Evolutionary conservation across 2,113 vertebrate species (phyloP), one percentile per base, ranked within the genome.

Genomic region (Petroica traversi): DNA sequence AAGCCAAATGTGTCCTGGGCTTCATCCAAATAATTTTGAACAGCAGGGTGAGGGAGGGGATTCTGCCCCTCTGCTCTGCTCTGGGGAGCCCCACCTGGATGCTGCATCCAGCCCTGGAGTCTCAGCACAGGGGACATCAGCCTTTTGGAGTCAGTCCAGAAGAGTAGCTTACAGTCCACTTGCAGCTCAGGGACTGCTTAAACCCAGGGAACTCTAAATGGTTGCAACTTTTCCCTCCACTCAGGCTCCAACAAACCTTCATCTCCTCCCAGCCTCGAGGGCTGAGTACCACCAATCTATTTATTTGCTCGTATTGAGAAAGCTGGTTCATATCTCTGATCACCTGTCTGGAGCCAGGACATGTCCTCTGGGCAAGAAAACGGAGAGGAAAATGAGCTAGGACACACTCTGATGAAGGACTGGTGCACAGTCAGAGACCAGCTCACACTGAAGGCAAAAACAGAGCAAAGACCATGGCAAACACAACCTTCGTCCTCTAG

Each of bases 11-110:
- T 24, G 13, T 13, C 43, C 67, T 58, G 51, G 43, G 51, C 43
- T 64, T 58, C 3, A 51, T 13, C 26, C 8, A 76, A 36, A 75
- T 14, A 20, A 36, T 5, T 0, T 0, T 61, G n/a, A 23, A 0
- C 33, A 51, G 12, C 43, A 36, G 51, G 12, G 10, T 1, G 2
- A 49, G 26, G 34, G 26, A 58, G 9, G 22, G 12, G 23, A 49
- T 73, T 88, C 58, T 58, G 22, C 8, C 43, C 14, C 36, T 72
- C 41, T 69, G 7, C 31, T 58, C 61, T 54, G n/a, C 58, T 41
- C 41, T 88, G 34, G 11, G 5, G 43, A 57, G 26, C 1, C 9
- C 29, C 26, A 33, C 12, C 33, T 51, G 33, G 2, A 67, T 5
- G 2, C 3, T 4, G 15, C 28, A 45, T 45, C 58, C 74, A 79